A percentile compares a stretch with the other conserved stretches of the same genome.
Evolutionary conservation across 2,888 invertebrate species (phyloP).

Genomic region (Nemoura dubitans): DNA sequence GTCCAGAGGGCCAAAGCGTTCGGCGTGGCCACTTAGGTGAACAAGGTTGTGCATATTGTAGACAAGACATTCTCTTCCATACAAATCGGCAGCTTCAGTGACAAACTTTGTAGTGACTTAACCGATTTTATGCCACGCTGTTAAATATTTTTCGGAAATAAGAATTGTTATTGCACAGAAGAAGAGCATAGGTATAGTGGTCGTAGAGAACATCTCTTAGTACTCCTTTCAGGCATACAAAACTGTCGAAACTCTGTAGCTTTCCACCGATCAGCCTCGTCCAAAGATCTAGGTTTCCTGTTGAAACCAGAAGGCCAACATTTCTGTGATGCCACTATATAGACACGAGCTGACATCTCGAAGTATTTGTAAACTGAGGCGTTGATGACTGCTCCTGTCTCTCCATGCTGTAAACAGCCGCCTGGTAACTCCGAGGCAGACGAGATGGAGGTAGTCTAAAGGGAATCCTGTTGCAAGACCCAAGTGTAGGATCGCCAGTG

Average conservation of each 20-base stretch:
- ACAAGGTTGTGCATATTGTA: conserved; percentile 25
- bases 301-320: conserved; percentile 52
- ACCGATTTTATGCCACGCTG: background rate
- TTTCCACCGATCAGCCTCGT: conserved; percentile 54
- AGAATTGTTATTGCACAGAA: conserved; percentile 34
- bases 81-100: conserved; percentile 29
- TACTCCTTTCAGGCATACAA: conserved; percentile 51
- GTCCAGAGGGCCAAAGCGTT: conserved; percentile 51
- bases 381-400: conserved; percentile 42
- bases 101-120: conserved; percentile 19
- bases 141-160: conserved; percentile 16
- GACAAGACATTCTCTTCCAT: conserved; percentile 25
- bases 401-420: conserved; percentile 47
- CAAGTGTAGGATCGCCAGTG: conserved; percentile 41
- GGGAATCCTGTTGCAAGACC: conserved; percentile 42
- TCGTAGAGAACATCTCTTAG: conserved; percentile 38
- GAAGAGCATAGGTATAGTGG: conserved; percentile 44
- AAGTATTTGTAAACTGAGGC: background rate
- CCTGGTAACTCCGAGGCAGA: conserved; percentile 47
- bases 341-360: background rate
- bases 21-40: conserved; percentile 47
- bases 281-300: conserved; percentile 53
- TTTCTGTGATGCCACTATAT: background rate
- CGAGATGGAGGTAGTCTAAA: conserved; percentile 50
- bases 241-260: conserved; percentile 55